Evolutionary conservation across 1,140 invertebrate species (phyloP).

Genomic region (Pentalonia nigronervosa): DNA sequence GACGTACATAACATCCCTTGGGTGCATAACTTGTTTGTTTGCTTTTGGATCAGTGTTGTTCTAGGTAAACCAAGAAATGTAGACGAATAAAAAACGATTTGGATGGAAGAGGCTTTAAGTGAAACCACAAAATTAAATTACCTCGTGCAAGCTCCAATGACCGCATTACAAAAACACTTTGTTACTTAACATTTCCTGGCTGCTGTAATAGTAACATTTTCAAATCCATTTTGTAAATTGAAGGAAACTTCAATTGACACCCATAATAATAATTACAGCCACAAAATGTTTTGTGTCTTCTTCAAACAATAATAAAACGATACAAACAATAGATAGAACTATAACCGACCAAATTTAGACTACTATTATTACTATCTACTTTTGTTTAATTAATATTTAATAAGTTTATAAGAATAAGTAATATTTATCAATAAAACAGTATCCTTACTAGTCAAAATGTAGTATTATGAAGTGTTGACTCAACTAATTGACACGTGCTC

Average conservation of each 20-base stretch:
- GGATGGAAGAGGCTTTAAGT: neutral
- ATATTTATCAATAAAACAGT: neutral
- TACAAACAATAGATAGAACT: neutral
- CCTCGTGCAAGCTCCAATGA: neutral
- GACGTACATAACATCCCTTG: neutral
- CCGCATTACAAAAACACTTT: slow-evolving; percentile 11
- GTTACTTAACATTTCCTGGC: neutral
- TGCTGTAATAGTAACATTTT: neutral
- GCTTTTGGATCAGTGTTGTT: slow-evolving; percentile 24
- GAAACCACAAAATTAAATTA: slow-evolving; percentile 21
- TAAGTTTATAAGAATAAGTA: neutral
- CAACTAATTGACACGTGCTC: neutral
- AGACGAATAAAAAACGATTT: neutral
- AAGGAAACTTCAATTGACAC: neutral
- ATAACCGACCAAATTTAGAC: neutral
- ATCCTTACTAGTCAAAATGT: neutral
- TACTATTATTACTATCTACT: neutral
- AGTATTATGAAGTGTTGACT: neutral
- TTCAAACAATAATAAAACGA: neutral
- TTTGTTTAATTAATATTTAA: neutral
- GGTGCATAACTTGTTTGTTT: neutral
- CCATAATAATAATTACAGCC: neutral
- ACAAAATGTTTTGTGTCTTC: neutral
- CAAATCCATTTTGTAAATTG: neutral
- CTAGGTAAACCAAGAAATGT: neutral